Evolutionary conservation across 2,797 vertebrate species (phyloP).

Genomic region (Tiaroga cobitis): DNA sequence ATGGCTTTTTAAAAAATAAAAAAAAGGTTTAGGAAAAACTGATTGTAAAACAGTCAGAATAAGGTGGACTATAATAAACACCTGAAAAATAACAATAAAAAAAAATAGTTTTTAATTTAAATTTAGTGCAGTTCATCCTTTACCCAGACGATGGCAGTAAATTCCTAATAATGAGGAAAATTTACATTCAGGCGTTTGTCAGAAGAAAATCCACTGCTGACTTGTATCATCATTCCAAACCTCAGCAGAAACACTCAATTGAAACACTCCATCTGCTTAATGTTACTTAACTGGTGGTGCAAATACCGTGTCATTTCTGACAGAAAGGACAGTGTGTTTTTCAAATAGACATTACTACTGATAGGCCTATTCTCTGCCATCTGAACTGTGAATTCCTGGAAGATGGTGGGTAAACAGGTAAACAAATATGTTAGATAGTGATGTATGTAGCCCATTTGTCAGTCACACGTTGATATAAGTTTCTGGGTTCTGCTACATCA

Average conservation of each 20-base stretch:
- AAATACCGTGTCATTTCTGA: constrained; percentile 10
- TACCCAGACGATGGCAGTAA: constrained; percentile 26
- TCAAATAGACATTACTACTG: neutral
- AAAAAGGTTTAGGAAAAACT: too few species aligned
- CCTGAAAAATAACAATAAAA: too few species aligned
- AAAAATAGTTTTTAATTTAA: neutral
- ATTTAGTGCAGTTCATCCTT: neutral
- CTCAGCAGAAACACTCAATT: neutral
- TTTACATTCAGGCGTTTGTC: neutral
- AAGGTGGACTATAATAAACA: too few species aligned
- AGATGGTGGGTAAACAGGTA: neutral
- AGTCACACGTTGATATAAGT: neutral
- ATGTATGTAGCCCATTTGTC: neutral
- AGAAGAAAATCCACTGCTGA: neutral
- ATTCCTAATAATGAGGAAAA: neutral
- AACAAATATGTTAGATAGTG: neutral
- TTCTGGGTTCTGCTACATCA: neutral
- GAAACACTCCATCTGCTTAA: neutral
- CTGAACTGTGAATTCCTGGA: neutral
- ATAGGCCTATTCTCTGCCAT: neutral
- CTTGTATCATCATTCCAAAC: neutral
- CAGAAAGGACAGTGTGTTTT: neutral
- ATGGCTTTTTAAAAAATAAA: too few species aligned
- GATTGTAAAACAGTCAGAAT: too few species aligned
- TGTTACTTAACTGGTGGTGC: neutral